Percentiles rank a stretch among this genome's conserved stretches.
Evolutionary conservation across 1,140 invertebrate genomes (phyloP).

Genomic region (Batillaria attramentaria): DNA sequence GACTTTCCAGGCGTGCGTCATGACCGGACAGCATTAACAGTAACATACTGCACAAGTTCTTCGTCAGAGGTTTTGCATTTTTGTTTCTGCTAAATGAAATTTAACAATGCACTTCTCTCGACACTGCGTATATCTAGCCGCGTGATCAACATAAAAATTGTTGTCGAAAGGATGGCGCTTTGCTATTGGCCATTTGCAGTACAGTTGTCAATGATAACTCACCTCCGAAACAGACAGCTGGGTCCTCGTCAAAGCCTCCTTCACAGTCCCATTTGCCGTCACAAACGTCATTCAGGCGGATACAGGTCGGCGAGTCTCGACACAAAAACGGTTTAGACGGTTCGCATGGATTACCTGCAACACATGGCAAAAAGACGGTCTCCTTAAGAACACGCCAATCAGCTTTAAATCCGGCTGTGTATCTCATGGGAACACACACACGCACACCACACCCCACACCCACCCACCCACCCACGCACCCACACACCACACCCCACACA

Average conservation of each 20-base stretch:
- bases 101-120: not conserved
- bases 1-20: no score
- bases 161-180: no score
- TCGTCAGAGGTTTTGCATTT: no score
- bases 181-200: not conserved
- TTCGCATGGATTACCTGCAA: constrained; percentile 64
- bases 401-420: not conserved
- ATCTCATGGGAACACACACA: not conserved
- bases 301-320: constrained; percentile 53
- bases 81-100: not conserved
- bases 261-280: constrained; percentile 64
- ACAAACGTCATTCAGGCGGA: constrained; percentile 62
- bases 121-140: not conserved
- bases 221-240: constrained; percentile 60
- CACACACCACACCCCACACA: not conserved
- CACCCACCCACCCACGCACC: not conserved
- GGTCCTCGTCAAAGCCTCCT: constrained; percentile 64
- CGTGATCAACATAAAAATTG: not conserved
- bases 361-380: constrained; percentile 21
- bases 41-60: no score
- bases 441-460: not conserved
- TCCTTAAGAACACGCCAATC: not conserved
- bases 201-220: constrained; percentile 28
- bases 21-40: no score
- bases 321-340: constrained; percentile 62